These are phyloP conservation scores for Brachionus calyciflorus DNA, from an alignment of 1,140 invertebrate species.

Conservation along the genomic window DNA sequence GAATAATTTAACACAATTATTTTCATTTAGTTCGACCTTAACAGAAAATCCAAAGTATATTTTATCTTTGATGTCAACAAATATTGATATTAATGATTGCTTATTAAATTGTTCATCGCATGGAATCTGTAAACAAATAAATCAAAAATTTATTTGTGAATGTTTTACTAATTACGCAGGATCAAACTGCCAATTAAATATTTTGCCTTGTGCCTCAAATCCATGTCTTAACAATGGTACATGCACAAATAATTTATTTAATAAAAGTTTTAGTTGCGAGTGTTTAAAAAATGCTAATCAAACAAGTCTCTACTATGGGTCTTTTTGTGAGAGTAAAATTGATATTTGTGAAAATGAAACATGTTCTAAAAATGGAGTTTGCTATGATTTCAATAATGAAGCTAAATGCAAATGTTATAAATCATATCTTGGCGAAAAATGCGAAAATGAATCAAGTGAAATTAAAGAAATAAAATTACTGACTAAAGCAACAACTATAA, in stretches of 20 bases:
- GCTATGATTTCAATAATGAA: neutral
- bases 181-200: neutral
- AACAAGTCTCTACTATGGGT: neutral
- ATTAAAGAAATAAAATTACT: neutral
- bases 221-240: constrained; percentile 40
- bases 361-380: constrained; percentile 30
- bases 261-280: neutral
- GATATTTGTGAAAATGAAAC: constrained; percentile 25
- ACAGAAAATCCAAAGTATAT: too few species aligned
- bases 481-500: neutral
- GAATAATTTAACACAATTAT: too few species aligned
- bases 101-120: too few species aligned
- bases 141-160: neutral
- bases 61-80: too few species aligned
- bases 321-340: constrained; percentile 1
- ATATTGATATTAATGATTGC: too few species aligned
- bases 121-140: too few species aligned
- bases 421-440: neutral
- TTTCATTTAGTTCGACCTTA: too few species aligned
- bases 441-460: constrained; percentile 10
- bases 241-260: neutral
- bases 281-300: neutral
- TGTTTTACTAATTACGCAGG: neutral
- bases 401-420: constrained; percentile 23
- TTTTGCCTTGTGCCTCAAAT: neutral